Conservation (phyloP, 1,140 invertebrate genomes). For the Meloidogyne chitwoodi region DNA sequence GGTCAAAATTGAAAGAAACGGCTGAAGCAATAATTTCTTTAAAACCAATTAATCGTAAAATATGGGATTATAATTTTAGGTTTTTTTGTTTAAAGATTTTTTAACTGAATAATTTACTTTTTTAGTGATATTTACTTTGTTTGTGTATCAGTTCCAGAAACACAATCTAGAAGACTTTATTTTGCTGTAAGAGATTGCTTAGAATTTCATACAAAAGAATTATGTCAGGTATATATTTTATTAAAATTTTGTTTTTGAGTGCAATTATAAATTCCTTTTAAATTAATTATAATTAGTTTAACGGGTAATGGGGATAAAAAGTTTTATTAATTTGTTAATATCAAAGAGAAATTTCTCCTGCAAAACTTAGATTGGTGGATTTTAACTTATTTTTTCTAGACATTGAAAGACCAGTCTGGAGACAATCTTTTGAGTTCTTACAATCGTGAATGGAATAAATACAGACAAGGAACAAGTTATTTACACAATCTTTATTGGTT, state of each 20-base stretch:
- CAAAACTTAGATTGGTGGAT: too few relatives aligned
- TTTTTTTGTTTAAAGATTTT: conserved; percentile 22
- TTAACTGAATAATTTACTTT: conserved; percentile 22
- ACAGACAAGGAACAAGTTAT: conserved; percentile 38
- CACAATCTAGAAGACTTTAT: conserved; percentile 41
- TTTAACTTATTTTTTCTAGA: not conserved
- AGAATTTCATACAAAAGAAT: conserved; percentile 22
- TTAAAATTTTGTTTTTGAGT: too few relatives aligned
- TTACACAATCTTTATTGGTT: conserved; percentile 49
- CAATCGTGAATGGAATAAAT: conserved; percentile 45
- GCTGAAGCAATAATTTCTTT: conserved; percentile 42
- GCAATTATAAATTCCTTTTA: too few relatives aligned
- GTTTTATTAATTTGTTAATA: too few relatives aligned
- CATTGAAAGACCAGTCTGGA: conserved; percentile 5
- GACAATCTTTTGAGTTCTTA: conserved; percentile 39
- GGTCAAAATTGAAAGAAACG: conserved; percentile 29
- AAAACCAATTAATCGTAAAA: conserved; percentile 30
- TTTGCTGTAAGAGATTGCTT: conserved; percentile 31
- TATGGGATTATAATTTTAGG: conserved; percentile 50
- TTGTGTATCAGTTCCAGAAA: conserved; percentile 50
- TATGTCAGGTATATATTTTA: conserved; percentile 9
- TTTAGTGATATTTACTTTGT: conserved; percentile 51
- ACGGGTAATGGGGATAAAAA: not conserved
- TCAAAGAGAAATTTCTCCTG: too few relatives aligned
- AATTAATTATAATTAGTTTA: not conserved